Evolutionary conservation across 2,797 vertebrate species (phyloP), one percentile per base, ranked within the genome.

Genomic region (Antrozous pallidus): DNA sequence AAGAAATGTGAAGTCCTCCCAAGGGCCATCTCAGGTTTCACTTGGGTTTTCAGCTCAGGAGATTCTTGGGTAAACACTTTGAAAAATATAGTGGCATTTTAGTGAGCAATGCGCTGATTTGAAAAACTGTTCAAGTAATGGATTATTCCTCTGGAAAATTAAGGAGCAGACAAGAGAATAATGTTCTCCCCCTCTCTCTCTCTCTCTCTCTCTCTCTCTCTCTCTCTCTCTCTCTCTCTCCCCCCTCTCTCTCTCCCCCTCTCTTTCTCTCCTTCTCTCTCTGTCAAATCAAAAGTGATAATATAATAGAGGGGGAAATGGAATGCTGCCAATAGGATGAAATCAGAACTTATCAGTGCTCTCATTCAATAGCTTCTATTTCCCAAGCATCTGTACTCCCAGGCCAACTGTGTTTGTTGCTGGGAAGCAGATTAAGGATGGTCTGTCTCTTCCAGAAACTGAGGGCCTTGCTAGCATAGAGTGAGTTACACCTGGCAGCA

Each of bases 91-190:
- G 10, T 8, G 38, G 45, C 45, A 69, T 67, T 92, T 86, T 67
- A 61, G 61, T 83, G 87, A 75, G 13, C 56, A 73, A 0, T 71
- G 51, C 38, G 8, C 79, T 78, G 45, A 36, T 94, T 82, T 89
- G 74, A 88, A 95, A 93, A 31, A 85, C 13, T 42, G 1, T 67
- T 83, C 22, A 82, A 89, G 40, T 7, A 63, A 31, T 63, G 28
- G 20, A 9, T 92, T 88, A 77, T 61, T 75, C 49, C 56, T 84
- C 65, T 80, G 75, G 33, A 90, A 83, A 89, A 80, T 75, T 61
- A 56, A 77, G 40, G 4, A 45, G 17, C 42, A 56, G 26, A 11
- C 2, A 84, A 36, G 16, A n/a, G 47, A 84, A 8, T 38, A 5
- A 2, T 61, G 73, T 17, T n/a, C 17, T n/a, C 28, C n/a, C 13